Evolutionary conservation across 1,140 invertebrate genomes (phyloP), one percentile per base, ranked within the genome.

Genomic region (Zaprionus ghesquierei): DNA sequence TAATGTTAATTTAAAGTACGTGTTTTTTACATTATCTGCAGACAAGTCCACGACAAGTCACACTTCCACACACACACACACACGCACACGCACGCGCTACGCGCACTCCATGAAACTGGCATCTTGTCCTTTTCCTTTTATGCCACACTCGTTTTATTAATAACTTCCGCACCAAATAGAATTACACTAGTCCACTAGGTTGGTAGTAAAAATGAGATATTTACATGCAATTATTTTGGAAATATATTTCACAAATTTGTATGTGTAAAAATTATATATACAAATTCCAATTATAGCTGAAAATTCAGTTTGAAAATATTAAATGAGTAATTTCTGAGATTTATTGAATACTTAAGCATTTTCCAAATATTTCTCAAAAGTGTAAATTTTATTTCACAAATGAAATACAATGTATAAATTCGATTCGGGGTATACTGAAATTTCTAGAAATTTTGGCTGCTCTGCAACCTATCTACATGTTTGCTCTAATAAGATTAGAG

Each of bases 121-220:
- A 63, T 62, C n/a, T 31, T 66, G 69, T 59, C 51, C 60, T 62
- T 62, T 69, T 25, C 38, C 62, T 58, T 63, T 68, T 50, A 46
- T 13, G 22, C 20, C 12, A 60, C 70, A 62, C 60, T 66, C 64
- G 56, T 82, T 79, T 76, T 79, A 81, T 86, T 74, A 81, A 86
- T 87, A 86, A 79, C 78, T 75, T 86, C 75, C 79, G 65, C 71
- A 71, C 58, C 60, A 89, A 79, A 87, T 79, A 77, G 65, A 87
- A 79, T 74, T 71, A 82, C 69, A 70, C 68, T 54, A 25, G 2
- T 0, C 29, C 22, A 63, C 35, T 35, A 22, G 10, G 10, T 18
- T 10, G 3, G 5, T 4, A 23, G 8, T 31, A 3, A 9, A 6
- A 3, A 50, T 22, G 10, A 50, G 46, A 2, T 10, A 25, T 13